These are phyloP conservation scores for Calliopum simillimum DNA, from an alignment of 2,888 invertebrate species.

Conservation along the genomic window DNA sequence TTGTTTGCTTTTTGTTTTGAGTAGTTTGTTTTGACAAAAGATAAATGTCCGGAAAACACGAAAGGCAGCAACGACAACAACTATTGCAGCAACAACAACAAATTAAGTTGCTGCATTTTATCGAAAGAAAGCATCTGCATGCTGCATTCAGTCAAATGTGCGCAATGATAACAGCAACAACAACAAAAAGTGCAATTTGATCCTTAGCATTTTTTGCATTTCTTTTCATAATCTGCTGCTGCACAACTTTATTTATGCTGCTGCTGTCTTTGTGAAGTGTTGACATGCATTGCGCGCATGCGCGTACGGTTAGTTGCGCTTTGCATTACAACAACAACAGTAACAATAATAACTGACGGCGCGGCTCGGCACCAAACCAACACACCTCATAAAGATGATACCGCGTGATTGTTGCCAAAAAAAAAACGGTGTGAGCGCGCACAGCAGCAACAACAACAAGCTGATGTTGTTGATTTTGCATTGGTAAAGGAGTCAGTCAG, in stretches of 20 bases:
- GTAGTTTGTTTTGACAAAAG: too few species aligned
- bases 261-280: constrained; percentile 1
- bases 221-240: neutral
- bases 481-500: neutral
- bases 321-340: too few species aligned
- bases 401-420: constrained; percentile 16
- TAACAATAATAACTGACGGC: too few species aligned
- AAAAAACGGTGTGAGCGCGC: neutral
- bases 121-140: neutral
- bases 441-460: neutral
- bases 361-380: neutral
- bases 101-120: neutral
- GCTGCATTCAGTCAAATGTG: neutral
- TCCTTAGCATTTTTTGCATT: neutral
- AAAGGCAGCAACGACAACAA: neutral
- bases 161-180: neutral
- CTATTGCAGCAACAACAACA: too few species aligned
- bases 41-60: too few species aligned
- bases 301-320: neutral
- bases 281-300: constrained; percentile 11
- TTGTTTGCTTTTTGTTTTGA: too few species aligned
- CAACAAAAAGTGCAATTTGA: neutral
- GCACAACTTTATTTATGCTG: neutral
- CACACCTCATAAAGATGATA: constrained; percentile 8
- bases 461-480: too few species aligned